A percentile compares a stretch with the other conserved stretches of the same genome.
These are phyloP conservation scores for Cherax destructor DNA, from an alignment of 1,140 invertebrate genomes.

Conservation along the genomic window DNA sequence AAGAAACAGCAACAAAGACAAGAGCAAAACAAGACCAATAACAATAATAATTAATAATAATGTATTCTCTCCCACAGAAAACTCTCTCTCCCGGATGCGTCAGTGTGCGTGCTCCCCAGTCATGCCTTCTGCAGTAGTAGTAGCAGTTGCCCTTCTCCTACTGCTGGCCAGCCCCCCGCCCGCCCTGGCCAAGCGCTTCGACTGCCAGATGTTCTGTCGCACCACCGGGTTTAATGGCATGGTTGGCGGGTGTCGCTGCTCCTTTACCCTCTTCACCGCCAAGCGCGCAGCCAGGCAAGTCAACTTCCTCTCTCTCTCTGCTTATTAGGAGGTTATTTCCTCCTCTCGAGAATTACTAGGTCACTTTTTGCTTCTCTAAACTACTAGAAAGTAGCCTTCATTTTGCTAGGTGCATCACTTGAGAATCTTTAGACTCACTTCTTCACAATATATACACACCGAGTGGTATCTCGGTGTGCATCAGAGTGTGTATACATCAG, in stretches of 20 bases:
- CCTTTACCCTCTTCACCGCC: slow-evolving; percentile 73
- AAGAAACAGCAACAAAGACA: too few species aligned
- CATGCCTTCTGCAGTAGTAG: slow-evolving; percentile 11
- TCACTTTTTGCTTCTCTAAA: too few species aligned
- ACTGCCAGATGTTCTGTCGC: slow-evolving; percentile 73
- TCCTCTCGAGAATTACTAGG: background rate
- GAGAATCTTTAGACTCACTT: too few species aligned
- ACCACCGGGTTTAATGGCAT: slow-evolving; percentile 73
- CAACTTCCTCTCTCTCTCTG: too few species aligned
- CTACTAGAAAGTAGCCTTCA: too few species aligned
- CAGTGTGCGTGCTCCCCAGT: background rate
- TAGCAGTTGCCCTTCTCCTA: slow-evolving; percentile 40
- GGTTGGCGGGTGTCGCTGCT: slow-evolving; percentile 74
- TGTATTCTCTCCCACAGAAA: too few species aligned
- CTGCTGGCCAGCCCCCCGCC: slow-evolving; percentile 42
- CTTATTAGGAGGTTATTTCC: too few species aligned
- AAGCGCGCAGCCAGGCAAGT: slow-evolving; percentile 63
- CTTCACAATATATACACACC: background rate
- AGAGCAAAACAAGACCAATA: too few species aligned
- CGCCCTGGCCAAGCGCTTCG: slow-evolving; percentile 72
- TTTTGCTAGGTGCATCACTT: too few species aligned
- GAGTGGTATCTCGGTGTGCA: too few species aligned
- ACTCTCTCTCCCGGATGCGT: slow-evolving; percentile 6
- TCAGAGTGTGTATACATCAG: too few species aligned
- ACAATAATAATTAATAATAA: too few species aligned